Base-by-base conservation (phyloP, 2,888 invertebrate species). In the Cybosia mesomella region DNA sequence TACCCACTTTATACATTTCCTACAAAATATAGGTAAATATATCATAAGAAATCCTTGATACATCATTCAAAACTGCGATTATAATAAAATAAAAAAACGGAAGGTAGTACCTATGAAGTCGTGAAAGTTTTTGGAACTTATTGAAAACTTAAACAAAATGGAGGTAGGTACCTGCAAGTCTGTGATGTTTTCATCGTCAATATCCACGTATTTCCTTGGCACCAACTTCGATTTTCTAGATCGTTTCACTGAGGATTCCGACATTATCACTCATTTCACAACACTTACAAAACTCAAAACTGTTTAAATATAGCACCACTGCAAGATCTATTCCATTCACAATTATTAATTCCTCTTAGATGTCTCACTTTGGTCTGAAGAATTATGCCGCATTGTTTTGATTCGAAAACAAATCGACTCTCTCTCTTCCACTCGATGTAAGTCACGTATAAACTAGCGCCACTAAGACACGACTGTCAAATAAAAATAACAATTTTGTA, bases 161-260 rank as follows among this genome's bases (percentile, higher is more conserved):
- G 81, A 79, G 81, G 79, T 74, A 79, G 81, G 79, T 74, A 66
- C 80, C 80, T 80, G 79, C 67, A 75, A 64, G 60, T 67, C 54
- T 43, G 63, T 21, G 58, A 60, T 68, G n/a, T 64, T 66, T 22
- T 76, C 79, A 0, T 72, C 70, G 9, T 64, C 67, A 21, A 54
- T 58, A 18, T 32, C 21, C 1, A 79, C 77, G 60, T 70, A 81
- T 15, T 83, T 72, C 9, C 89, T 80, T 32, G 80, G 83, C 67
- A 84, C 80, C 62, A 88, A 72, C 67, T 87, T 89, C 5, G 85
- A 68, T 70, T 89, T 89, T 60, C 88, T 82, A 32, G 72, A 68
- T 39, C 83, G 73, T 75, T 83, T 89, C 49, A 76, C 77, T 0
- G 72, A 36, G 5, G 59, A 64, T 0, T 74, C 68, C 2, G 74